Evolutionary conservation across 2,113 vertebrate genomes (phyloP).

Genomic region (Eublepharis macularius): DNA sequence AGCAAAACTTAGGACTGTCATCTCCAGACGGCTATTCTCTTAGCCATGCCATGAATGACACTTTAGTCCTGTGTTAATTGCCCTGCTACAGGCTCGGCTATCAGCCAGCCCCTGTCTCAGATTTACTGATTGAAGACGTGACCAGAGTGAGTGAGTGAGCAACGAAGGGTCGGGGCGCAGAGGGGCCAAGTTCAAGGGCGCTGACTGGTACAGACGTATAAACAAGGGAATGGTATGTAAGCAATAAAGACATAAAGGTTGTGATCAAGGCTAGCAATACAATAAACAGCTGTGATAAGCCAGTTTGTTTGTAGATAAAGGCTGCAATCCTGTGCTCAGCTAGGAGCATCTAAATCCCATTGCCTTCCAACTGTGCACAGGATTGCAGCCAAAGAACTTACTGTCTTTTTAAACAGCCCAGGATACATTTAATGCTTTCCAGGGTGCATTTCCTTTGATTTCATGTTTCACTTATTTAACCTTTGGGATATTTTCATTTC

Average conservation of each 20-base stretch:
- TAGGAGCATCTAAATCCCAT: not conserved
- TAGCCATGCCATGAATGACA: slow-evolving; percentile 56
- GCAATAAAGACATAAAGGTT: slow-evolving; percentile 82
- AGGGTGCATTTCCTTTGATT: not conserved
- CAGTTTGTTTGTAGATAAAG: slow-evolving; percentile 80
- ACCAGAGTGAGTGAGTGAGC: slow-evolving; percentile 58
- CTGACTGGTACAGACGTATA: slow-evolving; percentile 75
- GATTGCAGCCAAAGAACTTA: not conserved
- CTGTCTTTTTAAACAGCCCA: not conserved
- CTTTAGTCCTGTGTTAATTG: slow-evolving; percentile 72
- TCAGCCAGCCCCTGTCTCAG: slow-evolving; percentile 69
- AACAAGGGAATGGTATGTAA: slow-evolving; percentile 84
- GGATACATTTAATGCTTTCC: not conserved
- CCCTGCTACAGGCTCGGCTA: slow-evolving; percentile 57
- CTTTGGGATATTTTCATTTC: not conserved
- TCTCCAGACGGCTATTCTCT: slow-evolving; percentile 58
- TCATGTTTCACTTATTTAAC: not conserved
- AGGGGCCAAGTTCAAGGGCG: slow-evolving; percentile 83
- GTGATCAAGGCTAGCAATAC: slow-evolving; percentile 74
- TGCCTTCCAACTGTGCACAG: not conserved
- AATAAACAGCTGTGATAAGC: slow-evolving; percentile 83
- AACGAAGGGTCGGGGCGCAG: slow-evolving; percentile 59
- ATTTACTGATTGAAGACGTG: slow-evolving; percentile 64
- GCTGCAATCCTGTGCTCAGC: slow-evolving; percentile 24
- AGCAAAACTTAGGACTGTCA: slow-evolving; percentile 62